phyloP scores from a whole-genome alignment of 2,888 invertebrate species.

The Agrotis segetum region DNA sequence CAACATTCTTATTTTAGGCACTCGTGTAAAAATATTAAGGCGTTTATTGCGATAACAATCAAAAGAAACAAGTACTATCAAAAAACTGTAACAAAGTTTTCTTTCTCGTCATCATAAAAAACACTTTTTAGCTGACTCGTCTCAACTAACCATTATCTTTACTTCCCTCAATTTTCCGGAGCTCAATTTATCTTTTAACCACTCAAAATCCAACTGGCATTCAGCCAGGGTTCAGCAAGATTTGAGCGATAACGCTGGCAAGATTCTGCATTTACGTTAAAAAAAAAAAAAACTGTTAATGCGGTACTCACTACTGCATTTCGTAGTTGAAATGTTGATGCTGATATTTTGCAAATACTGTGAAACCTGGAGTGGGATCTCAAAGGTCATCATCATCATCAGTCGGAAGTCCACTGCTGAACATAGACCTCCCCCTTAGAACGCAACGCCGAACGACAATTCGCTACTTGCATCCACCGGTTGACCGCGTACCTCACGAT shows the following conservation, averaged over 20 bases:
- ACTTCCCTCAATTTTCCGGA: slow-evolving; percentile 69
- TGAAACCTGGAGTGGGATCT: too few relatives aligned
- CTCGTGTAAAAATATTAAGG: too few relatives aligned
- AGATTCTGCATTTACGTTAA: slow-evolving; percentile 72
- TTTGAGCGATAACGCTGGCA: slow-evolving; percentile 72
- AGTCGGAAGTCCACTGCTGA: too few relatives aligned
- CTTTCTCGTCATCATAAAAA: slow-evolving; percentile 58
- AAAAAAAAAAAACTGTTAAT: slow-evolving; percentile 68
- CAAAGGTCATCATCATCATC: too few relatives aligned
- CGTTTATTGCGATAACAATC: slow-evolving; percentile 13
- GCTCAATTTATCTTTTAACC: slow-evolving; percentile 72
- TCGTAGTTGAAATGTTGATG: slow-evolving; percentile 21
- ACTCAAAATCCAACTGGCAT: slow-evolving; percentile 75
- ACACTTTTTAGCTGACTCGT: slow-evolving; percentile 62
- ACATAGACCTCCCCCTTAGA: too few relatives aligned
- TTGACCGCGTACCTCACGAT: too few relatives aligned
- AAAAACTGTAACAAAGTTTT: slow-evolving; percentile 46
- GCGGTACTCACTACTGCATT: slow-evolving; percentile 65
- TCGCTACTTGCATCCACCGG: too few relatives aligned
- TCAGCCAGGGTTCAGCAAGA: slow-evolving; percentile 73
- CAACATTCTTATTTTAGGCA: too few relatives aligned
- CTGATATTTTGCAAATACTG: slow-evolving; percentile 16
- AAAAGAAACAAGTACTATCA: slow-evolving; percentile 47
- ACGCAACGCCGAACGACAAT: too few relatives aligned
- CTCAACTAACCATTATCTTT: slow-evolving; percentile 60